phyloP scores from a whole-genome alignment of 2,113 vertebrate species.

The Syngnathus scovelli region DNA sequence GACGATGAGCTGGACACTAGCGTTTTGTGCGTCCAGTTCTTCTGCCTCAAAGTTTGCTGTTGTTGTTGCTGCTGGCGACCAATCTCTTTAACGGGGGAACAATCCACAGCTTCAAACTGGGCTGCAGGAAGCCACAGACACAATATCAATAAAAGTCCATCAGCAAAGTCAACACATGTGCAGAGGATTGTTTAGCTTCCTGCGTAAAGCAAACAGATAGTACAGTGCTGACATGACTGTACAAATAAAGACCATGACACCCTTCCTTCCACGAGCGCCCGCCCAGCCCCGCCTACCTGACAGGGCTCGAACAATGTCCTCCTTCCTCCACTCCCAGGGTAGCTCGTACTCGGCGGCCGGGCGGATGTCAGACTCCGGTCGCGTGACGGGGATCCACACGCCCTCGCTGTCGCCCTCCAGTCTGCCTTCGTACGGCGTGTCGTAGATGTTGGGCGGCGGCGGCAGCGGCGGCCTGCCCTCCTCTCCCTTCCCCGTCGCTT shows the following conservation, averaged over 20 bases:
- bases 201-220: constrained; percentile 40
- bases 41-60: constrained; percentile 75
- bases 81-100: constrained; percentile 72
- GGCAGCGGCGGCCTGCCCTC: constrained; percentile 51
- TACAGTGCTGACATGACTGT: constrained; percentile 37
- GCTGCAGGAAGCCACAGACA: constrained; percentile 65
- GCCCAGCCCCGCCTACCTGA: constrained; percentile 61
- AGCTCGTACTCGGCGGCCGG: constrained; percentile 73
- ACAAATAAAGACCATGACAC: constrained; percentile 44
- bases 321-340: constrained; percentile 78
- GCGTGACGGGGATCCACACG: constrained; percentile 70
- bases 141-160: constrained; percentile 31
- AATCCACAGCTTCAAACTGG: constrained; percentile 85
- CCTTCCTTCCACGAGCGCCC: constrained; percentile 46
- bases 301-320: constrained; percentile 73
- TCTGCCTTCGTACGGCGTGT: constrained; percentile 71
- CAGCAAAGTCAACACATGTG: constrained; percentile 41
- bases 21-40: constrained; percentile 86
- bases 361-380: constrained; percentile 70
- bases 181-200: constrained; percentile 49
- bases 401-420: constrained; percentile 60
- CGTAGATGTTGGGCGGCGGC: constrained; percentile 68
- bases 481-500: constrained; percentile 44
- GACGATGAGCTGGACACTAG: constrained; percentile 63
- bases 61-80: constrained; percentile 48